A percentile compares a stretch with the other conserved stretches of the same genome.
phyloP scores from a whole-genome alignment of 2,797 vertebrate species.

The Halcyon leucocephala region DNA sequence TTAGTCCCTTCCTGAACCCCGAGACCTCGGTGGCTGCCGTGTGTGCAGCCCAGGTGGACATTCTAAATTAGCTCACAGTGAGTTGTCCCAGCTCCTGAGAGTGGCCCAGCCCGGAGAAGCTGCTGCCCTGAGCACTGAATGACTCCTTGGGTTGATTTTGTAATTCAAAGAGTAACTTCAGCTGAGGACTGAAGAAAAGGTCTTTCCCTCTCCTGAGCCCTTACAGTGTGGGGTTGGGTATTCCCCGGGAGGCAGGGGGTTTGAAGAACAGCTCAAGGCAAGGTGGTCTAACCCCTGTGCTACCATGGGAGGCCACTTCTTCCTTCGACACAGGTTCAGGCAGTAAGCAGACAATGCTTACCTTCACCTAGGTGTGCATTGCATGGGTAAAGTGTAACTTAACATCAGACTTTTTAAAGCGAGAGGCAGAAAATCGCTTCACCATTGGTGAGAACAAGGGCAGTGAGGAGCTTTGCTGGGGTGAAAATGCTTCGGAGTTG shows the following conservation, averaged over 20 bases:
- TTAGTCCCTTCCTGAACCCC: not conserved
- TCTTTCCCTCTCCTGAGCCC: not conserved
- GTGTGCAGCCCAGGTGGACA: no score
- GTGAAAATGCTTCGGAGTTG: not conserved
- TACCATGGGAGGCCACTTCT: not conserved
- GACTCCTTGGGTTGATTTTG: not conserved
- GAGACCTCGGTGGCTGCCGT: not conserved
- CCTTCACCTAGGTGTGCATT: accelerated
- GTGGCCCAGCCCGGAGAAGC: not conserved
- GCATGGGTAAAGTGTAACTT: not conserved
- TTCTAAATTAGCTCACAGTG: not conserved
- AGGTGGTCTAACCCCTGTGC: not conserved
- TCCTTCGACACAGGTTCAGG: not conserved
- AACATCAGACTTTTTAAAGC: not conserved
- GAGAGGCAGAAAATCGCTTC: not conserved
- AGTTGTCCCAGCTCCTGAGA: not conserved
- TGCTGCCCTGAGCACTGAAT: not conserved
- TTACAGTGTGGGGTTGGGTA: not conserved
- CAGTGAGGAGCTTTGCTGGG: not conserved
- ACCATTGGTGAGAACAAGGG: not conserved
- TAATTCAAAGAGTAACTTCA: not conserved
- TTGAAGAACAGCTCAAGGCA: not conserved
- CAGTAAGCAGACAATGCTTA: not conserved
- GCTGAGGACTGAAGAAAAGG: not conserved
- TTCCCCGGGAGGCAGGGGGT: not conserved